Conservation (phyloP, 2,888 invertebrate genomes). For the Eurois occulta region DNA sequence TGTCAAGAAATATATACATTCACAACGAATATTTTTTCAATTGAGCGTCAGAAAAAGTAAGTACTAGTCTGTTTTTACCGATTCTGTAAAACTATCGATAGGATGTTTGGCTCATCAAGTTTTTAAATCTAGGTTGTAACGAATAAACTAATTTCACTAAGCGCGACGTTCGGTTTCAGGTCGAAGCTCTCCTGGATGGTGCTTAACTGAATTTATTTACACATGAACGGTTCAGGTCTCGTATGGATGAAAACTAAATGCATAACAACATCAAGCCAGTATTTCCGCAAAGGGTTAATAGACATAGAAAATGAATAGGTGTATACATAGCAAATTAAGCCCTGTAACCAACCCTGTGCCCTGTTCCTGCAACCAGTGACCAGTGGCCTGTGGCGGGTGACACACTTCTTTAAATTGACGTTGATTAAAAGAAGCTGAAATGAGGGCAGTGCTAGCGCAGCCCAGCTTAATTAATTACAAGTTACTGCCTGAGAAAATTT, state of each 20-base stretch:
- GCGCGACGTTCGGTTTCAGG: neutral
- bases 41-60: neutral
- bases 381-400: slow-evolving; percentile 4
- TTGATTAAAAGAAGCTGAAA: slow-evolving; percentile 1
- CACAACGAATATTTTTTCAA: neutral
- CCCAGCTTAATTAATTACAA: slow-evolving; percentile 29
- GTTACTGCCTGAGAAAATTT: neutral
- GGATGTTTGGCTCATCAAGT: neutral
- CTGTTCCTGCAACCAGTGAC: neutral
- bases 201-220: neutral
- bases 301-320: neutral
- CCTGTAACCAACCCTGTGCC: no score
- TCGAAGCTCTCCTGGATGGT: neutral
- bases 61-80: neutral
- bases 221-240: neutral
- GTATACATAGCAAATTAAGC: neutral
- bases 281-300: no score
- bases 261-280: neutral
- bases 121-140: neutral
- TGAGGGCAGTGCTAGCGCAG: neutral
- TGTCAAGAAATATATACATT: no score
- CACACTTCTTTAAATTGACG: slow-evolving; percentile 18
- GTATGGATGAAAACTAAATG: neutral
- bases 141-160: neutral
- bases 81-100: neutral